phyloP scores from a whole-genome alignment of 2,888 invertebrate species.

The Halocaridina rubra region DNA sequence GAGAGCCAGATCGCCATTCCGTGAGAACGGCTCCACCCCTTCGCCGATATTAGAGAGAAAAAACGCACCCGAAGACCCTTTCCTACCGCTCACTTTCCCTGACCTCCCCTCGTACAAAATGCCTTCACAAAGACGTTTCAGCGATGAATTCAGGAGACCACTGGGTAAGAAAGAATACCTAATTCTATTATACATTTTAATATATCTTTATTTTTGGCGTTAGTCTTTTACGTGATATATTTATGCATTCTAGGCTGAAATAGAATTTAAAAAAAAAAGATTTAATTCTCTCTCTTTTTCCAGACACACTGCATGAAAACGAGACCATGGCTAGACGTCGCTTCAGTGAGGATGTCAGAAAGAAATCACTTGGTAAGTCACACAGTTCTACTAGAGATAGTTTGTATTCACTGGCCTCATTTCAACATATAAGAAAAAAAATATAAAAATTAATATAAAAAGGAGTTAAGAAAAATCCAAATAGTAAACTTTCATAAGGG shows the following conservation, averaged over 20 bases:
- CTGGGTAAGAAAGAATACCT: conserved; percentile 34
- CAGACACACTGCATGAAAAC: conserved; percentile 62
- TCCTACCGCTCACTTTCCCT: conserved; percentile 42
- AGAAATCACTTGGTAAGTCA: conserved; percentile 58
- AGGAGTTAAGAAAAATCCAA: too few species aligned
- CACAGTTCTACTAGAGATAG: too few species aligned
- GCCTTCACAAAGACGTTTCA: conserved; percentile 56
- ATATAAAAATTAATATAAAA: too few species aligned
- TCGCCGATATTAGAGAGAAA: not conserved
- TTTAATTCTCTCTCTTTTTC: too few species aligned
- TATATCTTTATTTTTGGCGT: not conserved
- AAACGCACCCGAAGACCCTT: conserved; percentile 6
- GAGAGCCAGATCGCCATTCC: conserved; percentile 24
- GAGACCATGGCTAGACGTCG: conserved; percentile 55
- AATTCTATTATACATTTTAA: not conserved
- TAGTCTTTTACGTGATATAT: not conserved
- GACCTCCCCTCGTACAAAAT: conserved; percentile 50
- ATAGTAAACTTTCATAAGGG: too few species aligned
- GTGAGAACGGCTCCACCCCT: conserved; percentile 6
- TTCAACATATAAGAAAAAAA: too few species aligned
- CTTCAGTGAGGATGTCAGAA: conserved; percentile 58
- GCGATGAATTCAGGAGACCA: conserved; percentile 60
- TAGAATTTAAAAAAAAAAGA: too few species aligned
- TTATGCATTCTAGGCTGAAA: too few species aligned
- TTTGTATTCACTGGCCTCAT: too few species aligned